Evolutionary conservation across 2,113 vertebrate species (phyloP), one percentile per base, ranked within the genome.

Genomic region (human): DNA sequence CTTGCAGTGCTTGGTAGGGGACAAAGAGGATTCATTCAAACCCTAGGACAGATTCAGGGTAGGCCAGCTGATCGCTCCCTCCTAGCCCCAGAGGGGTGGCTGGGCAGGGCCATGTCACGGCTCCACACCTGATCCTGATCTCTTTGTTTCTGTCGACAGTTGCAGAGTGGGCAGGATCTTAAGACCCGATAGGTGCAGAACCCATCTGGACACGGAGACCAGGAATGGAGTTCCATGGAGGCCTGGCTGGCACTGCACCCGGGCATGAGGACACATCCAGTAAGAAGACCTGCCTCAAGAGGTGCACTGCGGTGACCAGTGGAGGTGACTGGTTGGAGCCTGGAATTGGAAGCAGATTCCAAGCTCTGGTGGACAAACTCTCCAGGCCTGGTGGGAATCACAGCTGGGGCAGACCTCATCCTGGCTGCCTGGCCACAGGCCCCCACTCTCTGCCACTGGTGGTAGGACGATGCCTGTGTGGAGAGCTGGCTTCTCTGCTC

Each of bases 141-240:
- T 97, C 87, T 95, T 83, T 96, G 72, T 83, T 92, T 96, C 27
- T 57, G 8, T 72, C 94, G 83, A 93, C 98, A 98, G 97, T 84
- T 97, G 43, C 5, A 1, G 81, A 88, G 32, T 40, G 18, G 73
- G 78, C 72, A 86, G 82, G 64, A 86, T 45, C 40, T 91, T 45
- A 5, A 52, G 89, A 14, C 68, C 64, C 25, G 4, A 50, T 73
- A 66, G 10, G 17, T 72, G 52, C 72, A n/a, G 68, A 94, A 72
- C 23, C 25, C 80, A 52, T 81, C 88, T 81, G 72, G 73, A 55
- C 83, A 72, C 66, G 87, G 89, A 64, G 50, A 73, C 64, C 22
- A 25, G 43, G 43, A 80, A 48, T 30, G 30, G 73, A 80, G 20
- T 76, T 57, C 45, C n/a, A 8, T 1, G 66, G 70, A 80, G 27